A percentile compares a stretch with the other conserved stretches of the same genome.
These are phyloP conservation scores for Xenentodon cancila DNA, from an alignment of 2,797 vertebrate species.

Conservation along the genomic window DNA sequence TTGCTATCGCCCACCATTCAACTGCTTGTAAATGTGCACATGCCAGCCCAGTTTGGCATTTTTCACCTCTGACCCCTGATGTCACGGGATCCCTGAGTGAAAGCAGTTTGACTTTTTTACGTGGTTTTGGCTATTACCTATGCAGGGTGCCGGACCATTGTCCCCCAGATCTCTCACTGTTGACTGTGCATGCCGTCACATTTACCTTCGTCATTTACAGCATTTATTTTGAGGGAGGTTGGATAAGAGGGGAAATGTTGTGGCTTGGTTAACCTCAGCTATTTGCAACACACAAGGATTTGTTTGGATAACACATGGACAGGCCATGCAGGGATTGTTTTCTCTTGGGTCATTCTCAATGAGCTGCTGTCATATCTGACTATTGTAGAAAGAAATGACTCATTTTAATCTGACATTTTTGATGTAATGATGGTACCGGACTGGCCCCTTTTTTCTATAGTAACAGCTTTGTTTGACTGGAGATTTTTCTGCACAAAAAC, in stretches of 20 bases:
- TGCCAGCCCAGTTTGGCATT: slow-evolving; percentile 33
- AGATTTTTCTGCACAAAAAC: too few species aligned
- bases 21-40: slow-evolving; percentile 48
- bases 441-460: not conserved
- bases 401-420: slow-evolving; percentile 40
- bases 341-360: slow-evolving; percentile 58
- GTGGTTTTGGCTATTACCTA: slow-evolving; percentile 45
- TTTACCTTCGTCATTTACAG: slow-evolving; percentile 76
- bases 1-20: slow-evolving; percentile 18
- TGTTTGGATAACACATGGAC: slow-evolving; percentile 64
- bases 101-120: slow-evolving; percentile 27
- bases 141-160: slow-evolving; percentile 59
- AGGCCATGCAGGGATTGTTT: slow-evolving; percentile 58
- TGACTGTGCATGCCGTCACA: slow-evolving; percentile 55
- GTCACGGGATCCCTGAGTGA: slow-evolving; percentile 29
- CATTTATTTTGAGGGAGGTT: slow-evolving; percentile 50
- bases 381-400: slow-evolving; percentile 5
- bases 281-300: slow-evolving; percentile 60
- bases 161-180: slow-evolving; percentile 65
- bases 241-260: slow-evolving; percentile 36
- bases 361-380: slow-evolving; percentile 57
- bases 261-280: slow-evolving; percentile 71
- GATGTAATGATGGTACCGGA: slow-evolving; percentile 31
- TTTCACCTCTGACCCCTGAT: slow-evolving; percentile 58
- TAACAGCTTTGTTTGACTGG: too few species aligned